phyloP scores from a whole-genome alignment of 2,888 invertebrate species.

The Harmothoe impar region DNA sequence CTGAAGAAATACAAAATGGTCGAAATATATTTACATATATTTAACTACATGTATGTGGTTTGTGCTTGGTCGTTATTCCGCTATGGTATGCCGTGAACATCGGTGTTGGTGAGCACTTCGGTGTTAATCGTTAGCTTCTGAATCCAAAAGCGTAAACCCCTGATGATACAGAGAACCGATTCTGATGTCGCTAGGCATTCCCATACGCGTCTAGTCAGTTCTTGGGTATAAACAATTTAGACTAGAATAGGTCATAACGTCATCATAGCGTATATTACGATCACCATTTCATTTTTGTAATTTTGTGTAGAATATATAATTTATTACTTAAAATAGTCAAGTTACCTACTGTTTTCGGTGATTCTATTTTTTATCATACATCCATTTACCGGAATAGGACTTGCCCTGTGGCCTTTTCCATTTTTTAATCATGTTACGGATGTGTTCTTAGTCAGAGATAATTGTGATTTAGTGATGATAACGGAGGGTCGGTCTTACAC shows the following conservation, averaged over 20 bases:
- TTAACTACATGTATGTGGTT: neutral
- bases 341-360: no score
- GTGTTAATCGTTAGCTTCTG: neutral
- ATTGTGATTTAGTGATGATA: neutral
- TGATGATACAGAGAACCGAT: neutral
- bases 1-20: neutral
- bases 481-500: neutral
- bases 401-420: neutral
- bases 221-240: neutral
- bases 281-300: no score
- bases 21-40: neutral
- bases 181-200: neutral
- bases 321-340: no score
- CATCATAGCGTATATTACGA: no score
- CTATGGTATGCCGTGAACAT: neutral
- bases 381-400: neutral
- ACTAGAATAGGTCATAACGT: no score
- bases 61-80: neutral
- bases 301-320: no score
- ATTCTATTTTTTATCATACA: neutral
- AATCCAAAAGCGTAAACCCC: neutral
- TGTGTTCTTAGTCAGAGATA: neutral
- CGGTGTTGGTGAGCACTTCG: neutral
- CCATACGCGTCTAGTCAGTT: slow-evolving; percentile 50
- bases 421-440: neutral